These are phyloP conservation scores for Pheucticus melanocephalus DNA, from an alignment of 2,113 vertebrate species.

Conservation along the genomic window DNA sequence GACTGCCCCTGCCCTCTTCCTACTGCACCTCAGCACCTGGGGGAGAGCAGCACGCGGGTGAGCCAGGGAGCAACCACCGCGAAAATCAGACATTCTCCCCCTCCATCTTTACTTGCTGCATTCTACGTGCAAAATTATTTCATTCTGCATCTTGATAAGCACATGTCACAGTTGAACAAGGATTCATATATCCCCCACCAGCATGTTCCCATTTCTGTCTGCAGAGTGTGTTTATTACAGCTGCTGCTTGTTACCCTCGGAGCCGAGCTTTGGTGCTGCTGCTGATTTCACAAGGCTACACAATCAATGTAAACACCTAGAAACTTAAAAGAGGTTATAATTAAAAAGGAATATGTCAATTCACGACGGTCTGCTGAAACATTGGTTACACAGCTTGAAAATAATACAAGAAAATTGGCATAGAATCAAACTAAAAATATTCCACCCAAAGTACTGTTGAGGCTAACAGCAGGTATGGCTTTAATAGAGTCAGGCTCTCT, in stretches of 20 bases:
- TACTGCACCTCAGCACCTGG: neutral
- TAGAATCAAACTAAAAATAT: neutral
- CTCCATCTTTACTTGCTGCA: neutral
- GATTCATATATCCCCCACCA: neutral
- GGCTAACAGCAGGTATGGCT: neutral
- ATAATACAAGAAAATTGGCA: neutral
- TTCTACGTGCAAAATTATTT: neutral
- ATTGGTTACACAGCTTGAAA: neutral
- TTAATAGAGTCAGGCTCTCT: neutral
- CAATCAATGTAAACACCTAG: neutral
- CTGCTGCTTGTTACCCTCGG: neutral
- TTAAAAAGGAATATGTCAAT: constrained; percentile 12
- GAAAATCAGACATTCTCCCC: neutral
- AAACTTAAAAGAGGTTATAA: neutral
- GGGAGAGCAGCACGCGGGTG: neutral
- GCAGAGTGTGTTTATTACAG: neutral
- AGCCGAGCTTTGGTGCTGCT: neutral
- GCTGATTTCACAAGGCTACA: neutral
- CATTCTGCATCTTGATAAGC: neutral
- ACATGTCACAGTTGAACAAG: neutral
- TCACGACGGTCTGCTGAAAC: neutral
- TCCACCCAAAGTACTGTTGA: neutral
- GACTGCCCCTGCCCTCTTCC: neutral
- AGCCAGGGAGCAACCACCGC: neutral
- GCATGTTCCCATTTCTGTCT: neutral